phyloP scores from a whole-genome alignment of 2,113 vertebrate genomes.

The Tyto alba region DNA sequence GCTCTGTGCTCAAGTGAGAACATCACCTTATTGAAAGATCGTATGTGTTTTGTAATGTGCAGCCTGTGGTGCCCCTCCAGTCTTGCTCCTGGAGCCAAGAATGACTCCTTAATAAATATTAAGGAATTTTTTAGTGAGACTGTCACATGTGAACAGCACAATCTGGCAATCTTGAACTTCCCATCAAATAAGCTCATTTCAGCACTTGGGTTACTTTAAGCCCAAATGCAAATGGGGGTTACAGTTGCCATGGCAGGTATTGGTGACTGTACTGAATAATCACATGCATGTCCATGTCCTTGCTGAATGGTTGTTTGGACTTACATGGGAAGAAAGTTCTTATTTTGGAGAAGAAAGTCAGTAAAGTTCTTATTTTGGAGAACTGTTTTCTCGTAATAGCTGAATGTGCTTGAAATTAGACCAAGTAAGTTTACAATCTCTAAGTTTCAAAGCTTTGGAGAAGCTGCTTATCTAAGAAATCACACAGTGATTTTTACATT shows the following conservation, averaged over 20 bases:
- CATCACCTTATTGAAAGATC: background rate
- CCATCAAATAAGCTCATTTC: background rate
- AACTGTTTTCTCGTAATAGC: background rate
- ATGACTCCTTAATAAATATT: background rate
- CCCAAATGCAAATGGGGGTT: background rate
- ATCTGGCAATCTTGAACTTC: background rate
- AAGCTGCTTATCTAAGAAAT: background rate
- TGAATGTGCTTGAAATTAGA: background rate
- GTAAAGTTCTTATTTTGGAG: background rate
- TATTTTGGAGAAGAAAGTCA: background rate
- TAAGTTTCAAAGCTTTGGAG: background rate
- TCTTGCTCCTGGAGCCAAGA: background rate
- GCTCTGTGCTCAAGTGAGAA: background rate
- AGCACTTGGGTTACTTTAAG: background rate
- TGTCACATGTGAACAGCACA: background rate
- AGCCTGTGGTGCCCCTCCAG: background rate
- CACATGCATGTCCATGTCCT: fast-evolving
- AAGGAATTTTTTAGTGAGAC: background rate
- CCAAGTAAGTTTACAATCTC: background rate
- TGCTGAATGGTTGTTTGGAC: background rate
- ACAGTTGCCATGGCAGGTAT: background rate
- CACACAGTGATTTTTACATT: fast-evolving
- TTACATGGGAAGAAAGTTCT: background rate
- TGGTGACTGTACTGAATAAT: background rate
- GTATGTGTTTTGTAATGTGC: background rate